Conservation (phyloP, 2,888 invertebrate species). For the Heliconius erato region DNA sequence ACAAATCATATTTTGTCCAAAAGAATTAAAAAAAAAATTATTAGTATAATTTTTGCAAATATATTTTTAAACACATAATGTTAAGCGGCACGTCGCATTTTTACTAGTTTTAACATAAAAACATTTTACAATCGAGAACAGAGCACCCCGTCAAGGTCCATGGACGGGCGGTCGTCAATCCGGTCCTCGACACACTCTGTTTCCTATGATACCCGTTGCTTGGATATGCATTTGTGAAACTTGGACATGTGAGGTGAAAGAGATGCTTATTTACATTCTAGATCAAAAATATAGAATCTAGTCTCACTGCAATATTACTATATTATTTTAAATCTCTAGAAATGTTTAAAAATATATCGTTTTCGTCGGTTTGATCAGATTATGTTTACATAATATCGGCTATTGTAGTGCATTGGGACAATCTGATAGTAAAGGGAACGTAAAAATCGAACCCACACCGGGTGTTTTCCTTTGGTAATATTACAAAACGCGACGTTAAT, state of each 20-base stretch:
- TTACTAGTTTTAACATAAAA: constrained; percentile 25
- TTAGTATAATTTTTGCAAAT: not conserved
- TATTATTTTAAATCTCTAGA: not conserved
- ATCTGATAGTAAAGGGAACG: no score
- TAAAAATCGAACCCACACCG: no score
- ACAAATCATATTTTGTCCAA: not conserved
- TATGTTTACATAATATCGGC: no score
- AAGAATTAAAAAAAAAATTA: not conserved
- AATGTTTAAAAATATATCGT: no score
- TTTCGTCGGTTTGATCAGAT: no score
- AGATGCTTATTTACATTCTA: constrained; percentile 19
- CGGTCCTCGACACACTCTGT: constrained; percentile 76
- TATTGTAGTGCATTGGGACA: no score
- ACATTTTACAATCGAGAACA: constrained; percentile 45
- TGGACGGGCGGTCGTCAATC: constrained; percentile 60
- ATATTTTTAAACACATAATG: not conserved
- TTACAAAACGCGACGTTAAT: no score
- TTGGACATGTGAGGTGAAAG: constrained; percentile 48
- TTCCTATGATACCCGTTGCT: constrained; percentile 58
- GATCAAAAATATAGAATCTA: not conserved
- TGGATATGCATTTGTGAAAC: constrained; percentile 49
- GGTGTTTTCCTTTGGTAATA: no score
- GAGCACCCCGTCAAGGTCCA: constrained; percentile 70
- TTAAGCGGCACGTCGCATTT: not conserved
- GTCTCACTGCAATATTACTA: not conserved